Base-by-base conservation (phyloP, 2,888 invertebrate species). In the Habroteleia sp. region DNA sequence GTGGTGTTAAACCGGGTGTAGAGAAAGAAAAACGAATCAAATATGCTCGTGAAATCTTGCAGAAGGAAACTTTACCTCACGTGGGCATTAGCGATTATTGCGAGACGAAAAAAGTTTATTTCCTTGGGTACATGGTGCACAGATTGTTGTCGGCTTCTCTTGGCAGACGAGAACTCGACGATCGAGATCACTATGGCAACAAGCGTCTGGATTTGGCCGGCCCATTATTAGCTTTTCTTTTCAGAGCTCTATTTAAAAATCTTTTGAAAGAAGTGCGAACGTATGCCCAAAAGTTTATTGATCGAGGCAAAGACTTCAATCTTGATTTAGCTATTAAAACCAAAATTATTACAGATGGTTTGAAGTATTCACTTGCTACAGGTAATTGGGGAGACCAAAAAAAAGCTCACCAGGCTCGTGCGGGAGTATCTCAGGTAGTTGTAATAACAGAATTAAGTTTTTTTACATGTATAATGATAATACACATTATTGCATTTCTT, bases 321-420 rank as follows among this genome's bases (percentile, higher is more conserved):
- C 90, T 99, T 79, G 99, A 99, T 88, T 90, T 97, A 71, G 96
- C 97, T 13, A 97, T 99, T 56, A 98, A 98, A 90, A 98, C 99
- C 0, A 95, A 98, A 87, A 96, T 98, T 60, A 99, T 99, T 73
- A 99, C 99, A 0, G 98, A 99, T 88, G 99, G 99, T 20, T 90
- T 99, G 58, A 92, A 98, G 81, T 99, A 99, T 87, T 99, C 99
- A 0, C 91, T 99, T 82, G 99, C 99, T 80, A 99, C 99, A 23
- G 99, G 99, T 27, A 99, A 99, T 89, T 99, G 99, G 99, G 99
- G 99, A 42, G 99, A 99, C 88, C 99, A 99, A 90, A 99, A 99
- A 89, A 99, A 99, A 88, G 99, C 99, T 62, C 99, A 99, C 93
- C 97, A 98, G 90, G 98, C 97, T 13, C 91, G 98, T 89, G 97